Conservation (phyloP, 2,888 invertebrate genomes). For the Agrilus biguttatus region DNA sequence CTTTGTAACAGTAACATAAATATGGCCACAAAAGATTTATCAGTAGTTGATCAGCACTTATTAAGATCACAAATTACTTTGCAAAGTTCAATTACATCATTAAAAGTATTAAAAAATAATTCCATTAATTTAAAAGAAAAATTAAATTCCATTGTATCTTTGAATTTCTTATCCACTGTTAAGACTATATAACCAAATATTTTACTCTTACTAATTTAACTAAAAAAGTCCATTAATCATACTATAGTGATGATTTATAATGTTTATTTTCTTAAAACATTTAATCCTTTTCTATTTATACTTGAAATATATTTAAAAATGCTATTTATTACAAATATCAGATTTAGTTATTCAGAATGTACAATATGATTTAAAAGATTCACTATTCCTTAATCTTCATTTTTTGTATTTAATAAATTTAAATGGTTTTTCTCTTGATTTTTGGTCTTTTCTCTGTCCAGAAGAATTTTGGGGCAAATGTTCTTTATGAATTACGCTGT, state of each 20-base stretch:
- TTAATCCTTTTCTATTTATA: too few relatives aligned
- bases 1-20: conserved; percentile 18
- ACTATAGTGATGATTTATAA: too few relatives aligned
- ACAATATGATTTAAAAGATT: too few relatives aligned
- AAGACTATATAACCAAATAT: conserved; percentile 2
- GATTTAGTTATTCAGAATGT: too few relatives aligned
- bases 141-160: conserved; percentile 22
- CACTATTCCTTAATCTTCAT: too few relatives aligned
- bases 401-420: conserved; percentile 8
- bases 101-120: conserved; percentile 22
- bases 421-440: conserved; percentile 14
- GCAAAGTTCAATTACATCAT: conserved; percentile 24
- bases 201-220: too few relatives aligned
- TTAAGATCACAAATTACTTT: conserved; percentile 26
- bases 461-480: conserved; percentile 38
- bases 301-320: too few relatives aligned
- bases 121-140: conserved; percentile 23
- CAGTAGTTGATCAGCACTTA: conserved; percentile 23
- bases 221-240: too few relatives aligned
- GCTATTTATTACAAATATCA: too few relatives aligned
- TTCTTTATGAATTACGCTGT: conserved; percentile 55
- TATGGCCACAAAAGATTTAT: conserved; percentile 22
- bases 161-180: conserved; percentile 25
- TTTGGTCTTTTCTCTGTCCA: conserved; percentile 19
- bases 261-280: too few relatives aligned